phyloP scores from a whole-genome alignment of 2,888 invertebrate species.

The Stratiomys singularior region DNA sequence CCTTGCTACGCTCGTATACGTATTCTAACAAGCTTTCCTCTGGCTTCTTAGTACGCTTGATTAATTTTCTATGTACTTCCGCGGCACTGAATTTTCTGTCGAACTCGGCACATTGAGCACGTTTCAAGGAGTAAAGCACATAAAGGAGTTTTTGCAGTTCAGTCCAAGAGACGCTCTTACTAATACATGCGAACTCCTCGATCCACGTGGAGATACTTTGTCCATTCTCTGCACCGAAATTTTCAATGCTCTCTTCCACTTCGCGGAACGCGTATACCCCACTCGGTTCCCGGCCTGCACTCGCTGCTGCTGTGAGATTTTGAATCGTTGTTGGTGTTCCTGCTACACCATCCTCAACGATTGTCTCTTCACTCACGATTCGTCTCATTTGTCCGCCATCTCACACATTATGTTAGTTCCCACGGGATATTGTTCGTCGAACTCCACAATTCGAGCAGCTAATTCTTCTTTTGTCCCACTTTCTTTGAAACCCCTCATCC shows the following conservation, averaged over 20 bases:
- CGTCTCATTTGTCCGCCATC: background rate
- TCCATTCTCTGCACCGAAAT: background rate
- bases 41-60: background rate
- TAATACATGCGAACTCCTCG: background rate
- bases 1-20: background rate
- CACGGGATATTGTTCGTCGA: conserved; percentile 3
- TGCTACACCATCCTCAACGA: background rate
- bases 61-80: no score
- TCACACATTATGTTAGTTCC: background rate
- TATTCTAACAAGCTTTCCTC: background rate
- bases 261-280: background rate
- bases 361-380: background rate
- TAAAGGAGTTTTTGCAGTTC: background rate
- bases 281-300: background rate
- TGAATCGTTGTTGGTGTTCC: background rate
- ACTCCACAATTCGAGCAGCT: conserved; percentile 9
- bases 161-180: conserved; percentile 1
- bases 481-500: no score
- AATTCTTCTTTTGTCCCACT: background rate
- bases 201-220: background rate
- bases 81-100: no score
- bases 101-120: no score
- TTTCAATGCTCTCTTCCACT: background rate
- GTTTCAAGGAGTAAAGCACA: no score
- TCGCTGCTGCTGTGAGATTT: background rate